These are phyloP conservation scores for Idaea dimidiata DNA, from an alignment of 2,888 invertebrate species.

Conservation along the genomic window DNA sequence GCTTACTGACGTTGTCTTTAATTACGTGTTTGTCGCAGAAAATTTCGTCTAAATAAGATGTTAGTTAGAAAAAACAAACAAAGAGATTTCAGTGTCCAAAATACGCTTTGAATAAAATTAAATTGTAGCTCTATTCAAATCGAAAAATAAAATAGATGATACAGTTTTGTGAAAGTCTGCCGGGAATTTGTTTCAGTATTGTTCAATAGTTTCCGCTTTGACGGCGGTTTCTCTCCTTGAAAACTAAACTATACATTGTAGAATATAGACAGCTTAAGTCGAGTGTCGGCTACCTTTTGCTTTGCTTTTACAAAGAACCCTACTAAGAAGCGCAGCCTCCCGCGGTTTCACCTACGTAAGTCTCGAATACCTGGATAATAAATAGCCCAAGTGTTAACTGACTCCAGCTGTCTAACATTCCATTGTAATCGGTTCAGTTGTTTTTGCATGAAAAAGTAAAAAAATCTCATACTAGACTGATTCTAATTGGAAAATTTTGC, in stretches of 20 bases:
- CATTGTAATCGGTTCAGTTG: background rate
- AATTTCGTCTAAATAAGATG: background rate
- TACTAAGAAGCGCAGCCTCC: conserved; percentile 29
- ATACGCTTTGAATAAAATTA: background rate
- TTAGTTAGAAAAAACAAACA: background rate
- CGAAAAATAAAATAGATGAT: background rate
- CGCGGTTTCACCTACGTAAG: conserved; percentile 10
- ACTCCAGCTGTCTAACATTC: too few species aligned
- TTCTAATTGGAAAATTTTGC: background rate
- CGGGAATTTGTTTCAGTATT: conserved; percentile 3
- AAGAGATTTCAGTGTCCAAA: background rate
- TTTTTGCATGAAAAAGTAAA: background rate
- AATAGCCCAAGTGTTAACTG: too few species aligned
- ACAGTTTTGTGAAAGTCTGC: background rate
- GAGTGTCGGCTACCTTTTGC: conserved; percentile 9
- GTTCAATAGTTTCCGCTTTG: conserved; percentile 10
- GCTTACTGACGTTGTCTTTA: conserved; percentile 28
- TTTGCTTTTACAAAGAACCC: conserved; percentile 23
- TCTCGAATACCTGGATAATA: background rate
- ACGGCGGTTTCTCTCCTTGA: conserved; percentile 1
- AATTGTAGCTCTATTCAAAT: background rate
- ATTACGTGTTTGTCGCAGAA: conserved; percentile 26
- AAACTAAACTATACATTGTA: conserved; percentile 7
- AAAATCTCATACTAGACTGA: too few species aligned
- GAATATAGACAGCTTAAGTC: conserved; percentile 12